phyloP scores from a whole-genome alignment of 2,113 vertebrate genomes.

The Ctenomys sociabilis region DNA sequence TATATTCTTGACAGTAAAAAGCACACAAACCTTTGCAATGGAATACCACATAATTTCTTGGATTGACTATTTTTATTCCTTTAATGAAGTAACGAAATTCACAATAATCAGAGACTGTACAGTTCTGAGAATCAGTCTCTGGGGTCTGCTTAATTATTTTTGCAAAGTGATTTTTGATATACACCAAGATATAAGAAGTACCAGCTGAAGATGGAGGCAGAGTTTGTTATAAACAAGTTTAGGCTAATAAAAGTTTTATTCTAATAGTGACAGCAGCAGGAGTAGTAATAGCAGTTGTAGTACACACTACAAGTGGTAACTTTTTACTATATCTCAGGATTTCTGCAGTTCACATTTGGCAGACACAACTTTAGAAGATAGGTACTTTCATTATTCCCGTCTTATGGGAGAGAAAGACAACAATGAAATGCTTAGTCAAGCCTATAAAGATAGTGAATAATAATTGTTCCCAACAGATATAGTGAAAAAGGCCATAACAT shows the following conservation, averaged over 20 bases:
- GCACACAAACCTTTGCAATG: neutral
- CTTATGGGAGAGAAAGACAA: neutral
- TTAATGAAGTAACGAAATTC: neutral
- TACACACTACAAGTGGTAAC: neutral
- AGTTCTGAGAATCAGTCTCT: neutral
- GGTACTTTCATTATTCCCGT: neutral
- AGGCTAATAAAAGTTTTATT: conserved; percentile 63
- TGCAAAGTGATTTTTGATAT: neutral
- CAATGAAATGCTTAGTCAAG: neutral
- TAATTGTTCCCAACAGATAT: too few species aligned
- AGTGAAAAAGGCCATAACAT: too few species aligned
- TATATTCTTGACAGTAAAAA: neutral
- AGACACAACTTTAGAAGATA: neutral
- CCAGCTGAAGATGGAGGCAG: neutral
- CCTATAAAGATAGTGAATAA: neutral
- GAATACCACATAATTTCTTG: neutral
- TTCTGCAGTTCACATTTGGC: neutral
- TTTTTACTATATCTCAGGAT: neutral
- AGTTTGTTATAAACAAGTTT: neutral
- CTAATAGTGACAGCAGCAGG: neutral
- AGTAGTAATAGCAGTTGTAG: neutral
- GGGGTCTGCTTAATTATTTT: neutral
- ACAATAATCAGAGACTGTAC: neutral
- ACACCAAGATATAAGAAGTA: neutral
- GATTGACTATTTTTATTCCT: neutral